These are phyloP conservation scores for Mesorhabditis sp. DNA, from an alignment of 2,888 invertebrate genomes.

Conservation along the genomic window DNA sequence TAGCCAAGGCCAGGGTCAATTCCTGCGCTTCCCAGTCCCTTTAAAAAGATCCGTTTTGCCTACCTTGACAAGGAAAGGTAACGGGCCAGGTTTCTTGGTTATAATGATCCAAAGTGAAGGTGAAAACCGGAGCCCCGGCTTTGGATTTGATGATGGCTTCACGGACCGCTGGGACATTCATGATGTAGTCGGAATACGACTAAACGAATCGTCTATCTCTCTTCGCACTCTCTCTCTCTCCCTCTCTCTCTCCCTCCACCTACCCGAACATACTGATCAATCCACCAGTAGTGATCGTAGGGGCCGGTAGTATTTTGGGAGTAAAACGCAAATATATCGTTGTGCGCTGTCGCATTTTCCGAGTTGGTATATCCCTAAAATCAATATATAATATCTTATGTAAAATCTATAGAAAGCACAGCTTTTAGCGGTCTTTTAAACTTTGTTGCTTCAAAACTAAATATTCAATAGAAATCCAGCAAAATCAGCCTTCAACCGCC, in stretches of 20 bases:
- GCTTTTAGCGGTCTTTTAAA: too few species aligned
- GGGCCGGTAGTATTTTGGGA: constrained; percentile 1
- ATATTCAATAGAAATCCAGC: too few species aligned
- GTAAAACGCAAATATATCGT: neutral
- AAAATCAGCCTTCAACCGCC: neutral
- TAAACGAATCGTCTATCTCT: neutral
- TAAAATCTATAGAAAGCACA: too few species aligned
- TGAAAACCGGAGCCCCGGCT: neutral
- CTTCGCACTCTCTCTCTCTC: too few species aligned
- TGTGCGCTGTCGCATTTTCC: neutral
- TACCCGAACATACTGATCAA: neutral
- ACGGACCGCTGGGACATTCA: neutral
- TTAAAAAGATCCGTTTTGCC: too few species aligned
- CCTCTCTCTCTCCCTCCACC: neutral
- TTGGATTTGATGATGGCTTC: neutral
- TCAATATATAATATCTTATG: neutral
- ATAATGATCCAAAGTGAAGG: constrained; percentile 1
- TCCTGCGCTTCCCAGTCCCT: too few species aligned
- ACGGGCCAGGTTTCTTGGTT: neutral
- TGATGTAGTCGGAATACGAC: constrained; percentile 6
- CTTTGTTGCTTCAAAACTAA: too few species aligned
- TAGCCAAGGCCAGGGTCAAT: too few species aligned
- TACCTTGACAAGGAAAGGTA: constrained; percentile 2
- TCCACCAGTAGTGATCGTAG: neutral
- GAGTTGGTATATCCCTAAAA: neutral